phyloP scores from a whole-genome alignment of 35 echinoderm and acorn worm genomes.

The Diadema setosum region DNA sequence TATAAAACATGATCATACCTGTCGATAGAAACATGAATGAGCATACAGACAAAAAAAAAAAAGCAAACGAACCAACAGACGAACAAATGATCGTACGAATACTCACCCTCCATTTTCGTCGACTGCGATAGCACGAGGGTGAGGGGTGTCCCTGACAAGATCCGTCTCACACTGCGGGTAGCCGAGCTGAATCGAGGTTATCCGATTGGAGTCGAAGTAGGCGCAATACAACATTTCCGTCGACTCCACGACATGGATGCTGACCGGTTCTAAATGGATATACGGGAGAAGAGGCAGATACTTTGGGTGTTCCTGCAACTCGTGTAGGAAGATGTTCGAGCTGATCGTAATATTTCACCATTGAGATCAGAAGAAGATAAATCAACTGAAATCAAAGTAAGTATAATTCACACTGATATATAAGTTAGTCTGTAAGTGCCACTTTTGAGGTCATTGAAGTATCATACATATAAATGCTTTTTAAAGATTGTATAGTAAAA shows the following conservation, averaged over 20 bases:
- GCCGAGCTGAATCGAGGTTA: not conserved
- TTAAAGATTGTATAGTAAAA: too few relatives aligned
- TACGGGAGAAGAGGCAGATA: not conserved
- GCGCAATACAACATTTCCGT: not conserved
- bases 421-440: too few relatives aligned
- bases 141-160: not conserved
- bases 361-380: too few relatives aligned
- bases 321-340: too few relatives aligned
- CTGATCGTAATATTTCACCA: too few relatives aligned
- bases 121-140: not conserved
- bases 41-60: not conserved
- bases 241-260: not conserved
- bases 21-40: not conserved
- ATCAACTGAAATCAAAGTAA: too few relatives aligned
- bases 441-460: too few relatives aligned
- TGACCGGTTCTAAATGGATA: not conserved
- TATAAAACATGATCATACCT: not conserved
- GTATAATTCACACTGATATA: too few relatives aligned
- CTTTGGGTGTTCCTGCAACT: too few relatives aligned
- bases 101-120: not conserved
- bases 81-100: not conserved
- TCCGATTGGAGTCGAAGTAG: not conserved
- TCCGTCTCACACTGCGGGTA: not conserved
- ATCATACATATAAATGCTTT: too few relatives aligned
- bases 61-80: not conserved